A percentile compares a stretch with the other conserved stretches of the same genome.
These are phyloP conservation scores for Palythoa grandis DNA, from an alignment of 92 coral and sea anemone species.

Conservation along the genomic window DNA sequence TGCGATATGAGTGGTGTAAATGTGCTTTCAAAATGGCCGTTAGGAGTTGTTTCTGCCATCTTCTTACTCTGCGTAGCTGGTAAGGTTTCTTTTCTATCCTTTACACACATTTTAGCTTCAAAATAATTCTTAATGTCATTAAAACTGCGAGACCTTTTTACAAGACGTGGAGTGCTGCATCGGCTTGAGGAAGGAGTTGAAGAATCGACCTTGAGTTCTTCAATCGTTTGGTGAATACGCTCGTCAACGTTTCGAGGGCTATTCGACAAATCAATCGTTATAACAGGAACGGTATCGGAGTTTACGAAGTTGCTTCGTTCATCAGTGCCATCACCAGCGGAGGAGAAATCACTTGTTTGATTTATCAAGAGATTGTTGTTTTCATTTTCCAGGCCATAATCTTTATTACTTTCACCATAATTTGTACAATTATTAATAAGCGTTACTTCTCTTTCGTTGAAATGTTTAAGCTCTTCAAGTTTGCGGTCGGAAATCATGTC, in stretches of 20 bases:
- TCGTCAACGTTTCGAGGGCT: background rate
- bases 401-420: background rate
- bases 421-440: background rate
- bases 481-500: background rate
- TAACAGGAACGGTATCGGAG: background rate
- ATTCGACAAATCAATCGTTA: background rate
- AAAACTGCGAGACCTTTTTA: constrained; percentile 25
- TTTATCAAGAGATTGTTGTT: background rate
- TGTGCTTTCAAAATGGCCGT: background rate
- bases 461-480: background rate
- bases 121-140: constrained; percentile 9
- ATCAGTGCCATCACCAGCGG: background rate
- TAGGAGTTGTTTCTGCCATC: background rate
- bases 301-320: too few species aligned
- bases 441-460: background rate
- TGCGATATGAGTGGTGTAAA: background rate
- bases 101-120: constrained; percentile 6
- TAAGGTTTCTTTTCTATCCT: background rate
- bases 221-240: background rate
- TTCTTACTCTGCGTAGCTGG: background rate
- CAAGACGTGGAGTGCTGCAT: constrained; percentile 3
- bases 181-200: background rate
- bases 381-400: too few species aligned
- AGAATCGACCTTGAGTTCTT: background rate
- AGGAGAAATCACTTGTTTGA: background rate